phyloP scores from a whole-genome alignment of 2,113 vertebrate species.

The Tragulus kanchil region DNA sequence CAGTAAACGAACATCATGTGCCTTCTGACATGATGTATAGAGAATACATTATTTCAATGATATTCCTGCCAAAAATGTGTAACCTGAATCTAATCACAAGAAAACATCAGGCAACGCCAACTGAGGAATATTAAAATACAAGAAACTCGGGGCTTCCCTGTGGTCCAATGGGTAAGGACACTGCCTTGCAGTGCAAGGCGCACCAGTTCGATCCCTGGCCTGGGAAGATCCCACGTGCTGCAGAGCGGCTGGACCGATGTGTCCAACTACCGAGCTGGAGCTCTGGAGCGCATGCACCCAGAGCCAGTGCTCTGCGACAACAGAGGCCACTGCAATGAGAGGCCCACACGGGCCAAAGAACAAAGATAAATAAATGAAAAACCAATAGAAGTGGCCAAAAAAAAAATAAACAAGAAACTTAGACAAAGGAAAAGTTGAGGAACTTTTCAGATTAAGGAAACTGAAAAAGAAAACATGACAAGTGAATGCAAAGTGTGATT shows the following conservation, averaged over 20 bases:
- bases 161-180: too few relatives aligned
- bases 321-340: too few relatives aligned
- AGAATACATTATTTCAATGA: background rate
- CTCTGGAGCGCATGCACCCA: too few relatives aligned
- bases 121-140: constrained; percentile 23
- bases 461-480: background rate
- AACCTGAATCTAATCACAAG: background rate
- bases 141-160: background rate
- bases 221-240: too few relatives aligned
- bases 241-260: too few relatives aligned
- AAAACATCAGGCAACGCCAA: background rate
- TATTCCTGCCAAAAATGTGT: background rate
- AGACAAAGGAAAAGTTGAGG: background rate
- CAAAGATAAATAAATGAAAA: too few relatives aligned
- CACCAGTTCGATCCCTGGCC: too few relatives aligned
- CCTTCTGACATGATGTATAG: background rate
- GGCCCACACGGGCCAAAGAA: too few relatives aligned
- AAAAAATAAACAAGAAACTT: background rate
- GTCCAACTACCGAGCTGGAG: too few relatives aligned
- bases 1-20: background rate
- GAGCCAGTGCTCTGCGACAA: too few relatives aligned
- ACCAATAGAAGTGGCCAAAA: too few relatives aligned
- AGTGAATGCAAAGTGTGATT: background rate
- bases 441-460: background rate
- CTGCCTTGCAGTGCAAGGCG: too few relatives aligned